These are phyloP conservation scores for Pyrocoelia pectoralis DNA, from an alignment of 2,888 invertebrate genomes.

Conservation along the genomic window DNA sequence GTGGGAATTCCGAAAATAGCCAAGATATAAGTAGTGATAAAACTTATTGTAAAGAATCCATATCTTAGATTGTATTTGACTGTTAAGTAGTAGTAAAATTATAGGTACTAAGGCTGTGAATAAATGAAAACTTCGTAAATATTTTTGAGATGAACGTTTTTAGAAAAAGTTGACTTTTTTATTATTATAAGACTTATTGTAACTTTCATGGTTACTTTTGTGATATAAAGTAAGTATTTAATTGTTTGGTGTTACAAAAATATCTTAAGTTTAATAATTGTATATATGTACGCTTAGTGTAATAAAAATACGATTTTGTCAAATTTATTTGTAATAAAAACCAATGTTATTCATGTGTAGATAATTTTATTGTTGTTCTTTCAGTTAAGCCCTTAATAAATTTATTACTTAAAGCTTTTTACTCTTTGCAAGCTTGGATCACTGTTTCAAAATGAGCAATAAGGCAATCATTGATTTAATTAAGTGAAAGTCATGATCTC, in stretches of 20 bases:
- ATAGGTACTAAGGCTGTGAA: slow-evolving; percentile 21
- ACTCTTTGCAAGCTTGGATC: too few relatives aligned
- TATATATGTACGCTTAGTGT: background rate
- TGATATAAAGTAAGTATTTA: background rate
- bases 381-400: too few relatives aligned
- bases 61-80: slow-evolving; percentile 14
- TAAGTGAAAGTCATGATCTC: too few relatives aligned
- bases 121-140: slow-evolving; percentile 7
- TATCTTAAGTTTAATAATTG: background rate
- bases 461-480: too few relatives aligned
- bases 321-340: too few relatives aligned
- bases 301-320: background rate
- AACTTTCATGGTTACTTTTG: background rate
- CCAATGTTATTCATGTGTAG: too few relatives aligned
- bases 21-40: slow-evolving; percentile 16
- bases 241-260: background rate
- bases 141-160: background rate
- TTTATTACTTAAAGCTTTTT: too few relatives aligned
- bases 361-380: too few relatives aligned
- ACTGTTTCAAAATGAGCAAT: too few relatives aligned
- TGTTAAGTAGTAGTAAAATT: background rate
- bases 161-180: background rate
- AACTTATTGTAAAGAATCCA: slow-evolving; percentile 23
- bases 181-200: background rate
- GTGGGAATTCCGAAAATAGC: background rate